Evolutionary conservation across 2,113 vertebrate genomes (phyloP), one percentile per base, ranked within the genome.

Genomic region (Anseranas semipalmata): DNA sequence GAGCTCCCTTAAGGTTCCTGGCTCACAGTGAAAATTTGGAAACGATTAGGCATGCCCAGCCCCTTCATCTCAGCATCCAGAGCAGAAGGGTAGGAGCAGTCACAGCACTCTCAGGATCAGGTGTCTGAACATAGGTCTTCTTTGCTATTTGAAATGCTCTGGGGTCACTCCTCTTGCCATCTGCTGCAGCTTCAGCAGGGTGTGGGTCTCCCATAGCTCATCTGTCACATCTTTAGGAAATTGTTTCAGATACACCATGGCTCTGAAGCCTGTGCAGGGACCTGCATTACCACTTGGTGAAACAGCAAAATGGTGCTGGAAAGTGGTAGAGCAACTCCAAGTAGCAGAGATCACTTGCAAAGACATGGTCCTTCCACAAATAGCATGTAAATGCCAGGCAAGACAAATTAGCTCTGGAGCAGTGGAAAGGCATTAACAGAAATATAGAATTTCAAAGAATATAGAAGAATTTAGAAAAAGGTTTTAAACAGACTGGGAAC

Each of bases 361-460:
- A 76, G 33, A 19, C 4, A 6, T 3, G 10, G 45, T 52, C 46
- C 52, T 62, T 59, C 15, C 45, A 35, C n/a, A 79, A 45, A 37
- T 7, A 33, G 15, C 32, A 12, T 1, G 41, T 66, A 56, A 52
- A 39, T 59, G 17, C 35, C 56, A 74, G 46, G 60, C 22, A 56
- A 66, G 55, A 41, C 12, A 89, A 72, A 56, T 98, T 45, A 98
- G 98, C 85, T 98, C 98, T 66, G 56, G 98, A 93, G 67, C 98
- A 35, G 94, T 95, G 5, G 98, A 98, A 67, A 87, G 13, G 20
- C n/a, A 32, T 28, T 66, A 75, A 67, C 12, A 72, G 53, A 83
- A 90, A 90, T 20, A 72, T 0, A 56, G 19, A 27, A 55, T n/a
- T n/a, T n/a, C n/a, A n/a, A n/a, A n/a, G n/a, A n/a, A n/a, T n/a